Evolutionary conservation across 2,888 invertebrate species (phyloP), one percentile per base, ranked within the genome.

Genomic region (Pollenia amentaria): DNA sequence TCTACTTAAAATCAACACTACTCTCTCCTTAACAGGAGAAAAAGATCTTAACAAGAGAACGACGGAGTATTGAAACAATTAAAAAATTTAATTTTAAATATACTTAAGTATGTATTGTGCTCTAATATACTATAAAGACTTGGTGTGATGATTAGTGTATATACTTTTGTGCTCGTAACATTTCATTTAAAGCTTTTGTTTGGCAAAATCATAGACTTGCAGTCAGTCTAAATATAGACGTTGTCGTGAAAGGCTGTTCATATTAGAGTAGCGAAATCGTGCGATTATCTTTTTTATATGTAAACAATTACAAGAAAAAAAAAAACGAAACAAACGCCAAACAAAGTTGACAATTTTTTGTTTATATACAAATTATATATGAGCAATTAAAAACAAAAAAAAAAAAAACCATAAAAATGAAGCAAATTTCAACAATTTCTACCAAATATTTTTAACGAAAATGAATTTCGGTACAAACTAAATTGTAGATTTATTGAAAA

Each of bases 191-290:
- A 87, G 86, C 87, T 87, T 87, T 80, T 84, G 46, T 67, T 67
- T 77, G 67, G 62, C 42, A 69, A 70, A 87, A 84, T 67, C 62
- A 88, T 76, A 73, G 87, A 77, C 79, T 77, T 76, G 65, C 76
- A 88, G 82, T 89, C 90, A 92, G 91, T 91, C 85, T 90, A 89
- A 90, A 89, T 89, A 89, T 85, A 89, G 89, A 90, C 88, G 88
- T 88, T 85, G 89, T 89, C 85, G 90, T 87, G 90, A 86, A 88
- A 89, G 90, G 90, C 88, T 89, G 87, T 29, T n/a, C 42, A 51
- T 29, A 55, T n/a, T 46, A n/a, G 21, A 6, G 14, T 7, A 10
- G 38, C n/a, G 14, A 55, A 46, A 3, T 21, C 18, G 21, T 48
- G 14, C 7, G 18, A 40, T 51, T 57, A 12, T 57, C 14, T 57